Base-by-base conservation (phyloP, 2,888 invertebrate species). In the Spisula subtruncata region DNA sequence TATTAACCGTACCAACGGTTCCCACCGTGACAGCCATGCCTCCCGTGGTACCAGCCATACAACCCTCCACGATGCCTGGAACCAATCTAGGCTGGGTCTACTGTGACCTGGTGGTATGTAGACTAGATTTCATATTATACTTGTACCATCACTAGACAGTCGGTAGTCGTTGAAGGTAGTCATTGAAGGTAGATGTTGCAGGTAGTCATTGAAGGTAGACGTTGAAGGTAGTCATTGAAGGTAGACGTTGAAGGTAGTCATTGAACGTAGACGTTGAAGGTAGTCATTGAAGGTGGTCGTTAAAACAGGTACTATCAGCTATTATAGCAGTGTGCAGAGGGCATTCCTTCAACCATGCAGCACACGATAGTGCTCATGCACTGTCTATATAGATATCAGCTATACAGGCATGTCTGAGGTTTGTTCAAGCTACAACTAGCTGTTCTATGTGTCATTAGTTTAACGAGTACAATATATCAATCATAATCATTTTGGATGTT, bases 51-150 rank as follows among this genome's bases (percentile, higher is more conserved):
- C 89, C 92, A 32, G 89, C 92, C 12, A 54, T 90, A 25, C 92
- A 87, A 46, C 85, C 89, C 14, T 56, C 89, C 10, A 79, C 90
- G 4, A 41, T 91, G 60, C 91, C 89, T n/a, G n/a, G n/a, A 4
- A 83, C 90, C 20, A 87, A 90, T 51, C 85, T 92, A 8, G 90
- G 91, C 2, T 89, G 88, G 83, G 90, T 92, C 0, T 92, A 91
- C 51, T 92, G 90, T 86, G 92, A 92, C 79, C 56, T 87, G 51
- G 56, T 92, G 92, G 92, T 92, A 89, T 46, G 92, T 90, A 82
- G 18, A 75, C 16, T 2, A 25, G 60, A 41, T 66, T 66, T 66
- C 8, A 12, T 66, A 25, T 66, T 66, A 25, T 25, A 66, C 25
- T 66, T 66, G 12, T 25, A 66, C 25, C n/a, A 25, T 66, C 60